Percentiles rank a stretch among this genome's conserved stretches.
Evolutionary conservation across 2,113 vertebrate genomes (phyloP).

Genomic region (Anas platyrhynchos): DNA sequence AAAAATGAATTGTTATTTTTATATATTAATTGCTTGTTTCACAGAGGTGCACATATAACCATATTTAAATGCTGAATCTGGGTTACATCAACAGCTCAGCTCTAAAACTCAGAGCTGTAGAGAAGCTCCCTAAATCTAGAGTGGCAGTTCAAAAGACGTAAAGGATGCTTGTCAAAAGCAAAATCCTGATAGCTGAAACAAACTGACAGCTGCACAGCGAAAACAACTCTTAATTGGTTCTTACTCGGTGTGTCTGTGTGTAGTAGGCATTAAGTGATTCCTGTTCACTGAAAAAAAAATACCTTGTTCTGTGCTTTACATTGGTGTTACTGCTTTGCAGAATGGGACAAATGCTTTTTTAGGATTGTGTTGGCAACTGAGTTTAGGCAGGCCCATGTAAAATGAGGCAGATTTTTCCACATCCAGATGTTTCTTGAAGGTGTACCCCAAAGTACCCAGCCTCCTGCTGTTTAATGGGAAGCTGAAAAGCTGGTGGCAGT

Average conservation of each 20-base stretch:
- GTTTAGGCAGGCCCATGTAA: neutral
- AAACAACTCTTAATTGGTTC: neutral
- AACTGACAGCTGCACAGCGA: neutral
- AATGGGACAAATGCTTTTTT: neutral
- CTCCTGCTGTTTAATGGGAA: neutral
- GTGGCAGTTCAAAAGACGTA: slow-evolving; percentile 8
- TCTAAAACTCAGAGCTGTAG: slow-evolving; percentile 5
- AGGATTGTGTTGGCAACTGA: neutral
- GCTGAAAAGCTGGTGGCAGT: neutral
- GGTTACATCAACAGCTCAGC: neutral
- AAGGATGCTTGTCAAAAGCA: neutral
- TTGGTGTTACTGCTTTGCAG: neutral
- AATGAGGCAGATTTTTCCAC: neutral
- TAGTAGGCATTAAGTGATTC: neutral
- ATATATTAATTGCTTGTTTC: neutral
- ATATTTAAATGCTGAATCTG: neutral
- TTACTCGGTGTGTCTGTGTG: neutral
- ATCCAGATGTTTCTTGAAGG: neutral
- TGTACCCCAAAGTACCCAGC: neutral
- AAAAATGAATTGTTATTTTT: neutral
- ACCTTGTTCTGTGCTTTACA: neutral
- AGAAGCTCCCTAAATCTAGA: neutral
- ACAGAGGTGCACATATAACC: neutral
- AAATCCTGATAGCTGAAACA: neutral
- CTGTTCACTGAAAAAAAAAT: neutral